A percentile compares a stretch with the other conserved stretches of the same genome.
Evolutionary conservation across 2,113 vertebrate genomes (phyloP).

Genomic region (Candoia aspera): DNA sequence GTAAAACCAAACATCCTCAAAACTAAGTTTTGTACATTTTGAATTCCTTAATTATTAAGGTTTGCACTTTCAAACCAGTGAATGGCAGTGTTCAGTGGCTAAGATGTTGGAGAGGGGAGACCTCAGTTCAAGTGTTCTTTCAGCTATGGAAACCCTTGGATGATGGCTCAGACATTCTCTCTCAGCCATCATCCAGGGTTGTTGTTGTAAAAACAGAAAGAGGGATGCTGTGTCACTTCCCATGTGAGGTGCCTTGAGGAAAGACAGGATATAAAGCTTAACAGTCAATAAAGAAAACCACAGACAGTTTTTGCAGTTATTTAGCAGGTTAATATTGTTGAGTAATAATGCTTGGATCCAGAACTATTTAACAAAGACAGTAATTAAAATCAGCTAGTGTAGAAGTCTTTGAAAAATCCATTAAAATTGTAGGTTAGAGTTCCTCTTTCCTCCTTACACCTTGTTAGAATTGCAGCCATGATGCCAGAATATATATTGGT

Average conservation of each 20-base stretch:
- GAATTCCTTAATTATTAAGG: background rate
- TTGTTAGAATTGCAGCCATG: background rate
- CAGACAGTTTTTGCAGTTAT: background rate
- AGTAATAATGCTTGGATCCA: background rate
- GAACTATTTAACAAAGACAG: background rate
- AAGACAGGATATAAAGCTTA: too few species aligned
- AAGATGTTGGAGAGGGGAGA: too few species aligned
- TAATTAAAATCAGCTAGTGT: background rate
- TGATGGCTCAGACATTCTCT: too few species aligned
- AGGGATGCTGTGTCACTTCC: too few species aligned
- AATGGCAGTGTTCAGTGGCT: too few species aligned
- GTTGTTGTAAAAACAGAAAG: too few species aligned
- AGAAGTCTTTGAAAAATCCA: background rate
- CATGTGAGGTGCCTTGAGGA: too few species aligned
- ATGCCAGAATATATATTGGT: background rate
- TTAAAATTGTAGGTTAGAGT: background rate
- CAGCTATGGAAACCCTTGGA: too few species aligned
- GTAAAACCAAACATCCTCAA: too few species aligned
- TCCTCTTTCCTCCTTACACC: conserved; percentile 3
- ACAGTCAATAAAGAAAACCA: background rate
- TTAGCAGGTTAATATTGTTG: background rate
- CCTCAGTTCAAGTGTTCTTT: too few species aligned
- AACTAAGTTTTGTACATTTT: background rate
- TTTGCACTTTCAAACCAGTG: background rate
- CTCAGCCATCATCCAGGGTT: too few species aligned